Base-by-base conservation (phyloP, 2,888 invertebrate genomes). In the Macrophya annulata region DNA sequence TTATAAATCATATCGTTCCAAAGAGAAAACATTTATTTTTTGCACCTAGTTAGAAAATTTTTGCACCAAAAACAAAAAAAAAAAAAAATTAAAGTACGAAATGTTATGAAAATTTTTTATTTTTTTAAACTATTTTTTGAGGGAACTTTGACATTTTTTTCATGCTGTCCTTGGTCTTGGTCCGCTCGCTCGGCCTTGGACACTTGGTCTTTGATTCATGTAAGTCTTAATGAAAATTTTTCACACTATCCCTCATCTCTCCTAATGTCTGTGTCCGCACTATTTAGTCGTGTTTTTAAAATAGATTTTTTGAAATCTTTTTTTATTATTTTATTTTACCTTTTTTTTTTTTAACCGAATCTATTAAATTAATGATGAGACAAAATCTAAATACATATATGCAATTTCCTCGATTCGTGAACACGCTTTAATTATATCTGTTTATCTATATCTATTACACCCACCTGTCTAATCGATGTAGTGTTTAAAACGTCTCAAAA, bases 81-180 rank as follows among this genome's bases (percentile, higher is more conserved):
- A n/a, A n/a, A n/a, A n/a, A n/a, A n/a, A n/a, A n/a, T n/a, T n/a
- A n/a, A n/a, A n/a, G n/a, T n/a, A n/a, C n/a, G 45, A 25, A 45
- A 82, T 25, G 15, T n/a, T 86, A 86, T 87, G 88, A 85, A 87
- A 86, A 90, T 88, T 91, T 93, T 93, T 90, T 72, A 37, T 31
- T 68, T 37, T 68, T 76, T 40, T 88, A 89, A 86, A 89, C 90
- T 89, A 89, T 91, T 92, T 72, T 93, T 93, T 93, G 92, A 92
- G 92, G 91, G 90, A 90, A 92, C 86, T 90, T 91, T 90, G 92
- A 88, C 90, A 89, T 68, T 91, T 92, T 92, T 92, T 91, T 89
- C 93, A 93, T 91, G 92, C 92, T 91, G 91, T 92, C 92, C 89
- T 89, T 85, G 59, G 76, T 68, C 85, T 85, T 76, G 74, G 45